Evolutionary conservation across 2,797 vertebrate species (phyloP).

Genomic region (Tarsius wallacei): DNA sequence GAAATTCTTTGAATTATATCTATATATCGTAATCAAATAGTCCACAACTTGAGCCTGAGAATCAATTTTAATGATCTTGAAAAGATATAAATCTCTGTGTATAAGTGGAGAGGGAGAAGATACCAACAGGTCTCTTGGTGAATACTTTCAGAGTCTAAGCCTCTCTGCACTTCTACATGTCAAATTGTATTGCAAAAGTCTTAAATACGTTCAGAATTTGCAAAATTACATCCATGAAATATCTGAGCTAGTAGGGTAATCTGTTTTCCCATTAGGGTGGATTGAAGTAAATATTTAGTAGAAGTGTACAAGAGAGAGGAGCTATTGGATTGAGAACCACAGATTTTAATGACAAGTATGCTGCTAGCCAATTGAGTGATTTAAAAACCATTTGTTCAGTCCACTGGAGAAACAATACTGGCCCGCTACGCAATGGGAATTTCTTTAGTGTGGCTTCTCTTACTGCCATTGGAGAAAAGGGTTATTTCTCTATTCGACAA

Average conservation of each 20-base stretch:
- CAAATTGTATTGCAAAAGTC: constrained; percentile 20
- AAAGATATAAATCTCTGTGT: constrained; percentile 9
- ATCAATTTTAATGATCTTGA: constrained; percentile 37
- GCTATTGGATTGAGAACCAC: background rate
- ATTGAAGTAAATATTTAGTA: constrained; percentile 17
- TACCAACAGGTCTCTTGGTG: background rate
- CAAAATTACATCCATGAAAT: too few relatives aligned
- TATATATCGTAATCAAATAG: constrained; percentile 3
- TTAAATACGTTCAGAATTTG: too few relatives aligned
- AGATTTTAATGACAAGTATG: constrained; percentile 25
- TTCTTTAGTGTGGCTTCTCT: background rate
- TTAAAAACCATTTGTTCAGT: constrained; percentile 30
- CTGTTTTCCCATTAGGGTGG: background rate
- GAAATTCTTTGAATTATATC: constrained; percentile 41
- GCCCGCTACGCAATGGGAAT: background rate
- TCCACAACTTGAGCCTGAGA: constrained; percentile 26
- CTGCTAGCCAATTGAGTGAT: background rate
- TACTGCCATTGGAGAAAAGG: background rate
- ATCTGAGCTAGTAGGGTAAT: background rate
- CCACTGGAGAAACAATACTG: background rate
- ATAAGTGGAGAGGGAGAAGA: background rate
- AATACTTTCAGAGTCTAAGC: background rate
- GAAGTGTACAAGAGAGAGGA: background rate
- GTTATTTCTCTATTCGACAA: background rate
- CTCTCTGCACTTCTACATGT: constrained; percentile 3